Evolutionary conservation across 2,113 vertebrate genomes (phyloP), one percentile per base, ranked within the genome.

Genomic region (Dromaius novaehollandiae): DNA sequence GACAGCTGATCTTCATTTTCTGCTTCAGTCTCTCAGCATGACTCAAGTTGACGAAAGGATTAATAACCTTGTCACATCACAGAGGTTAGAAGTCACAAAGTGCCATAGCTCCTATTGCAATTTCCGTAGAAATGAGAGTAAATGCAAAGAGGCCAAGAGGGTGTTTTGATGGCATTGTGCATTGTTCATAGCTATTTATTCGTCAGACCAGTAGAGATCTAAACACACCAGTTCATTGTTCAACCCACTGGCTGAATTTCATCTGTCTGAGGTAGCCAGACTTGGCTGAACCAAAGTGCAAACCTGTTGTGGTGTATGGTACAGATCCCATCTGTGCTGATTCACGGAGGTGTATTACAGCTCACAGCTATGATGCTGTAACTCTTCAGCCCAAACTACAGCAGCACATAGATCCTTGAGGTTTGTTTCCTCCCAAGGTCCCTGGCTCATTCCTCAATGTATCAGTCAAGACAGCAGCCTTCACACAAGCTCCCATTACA

Each of bases 31-130:
- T 90, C 77, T 91, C 88, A 85, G 15, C 1, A 2, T 48, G 83
- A 70, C 66, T 89, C 89, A 80, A 53, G 36, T 40, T 94, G 82
- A 91, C 75, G 46, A 64, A 95, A 58, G 58, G 75, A 89, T 95
- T 93, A 91, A 94, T 69, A 91, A 95, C 64, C 78, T 82, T 80
- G 81, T 89, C 86, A 89, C 81, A 44, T 87, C 83, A 80, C 66
- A 55, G 83, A 89, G 73, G 83, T 87, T 79, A 73, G 74, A 89
- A 86, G 46, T 79, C 83, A 91, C 70, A 89, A 76, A 75, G 18
- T 38, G 82, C 70, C 64, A 76, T 46, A 34, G 34, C 69, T 93
- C 28, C 63, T 77, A 7, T 36, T 84, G 58, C 80, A 65, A 13
- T 30, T 74, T 66, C 48, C 44, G 26, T 66, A 74, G 75, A 69